Base-by-base conservation (phyloP, 2,797 vertebrate genomes). In the Poecilia wingei region DNA sequence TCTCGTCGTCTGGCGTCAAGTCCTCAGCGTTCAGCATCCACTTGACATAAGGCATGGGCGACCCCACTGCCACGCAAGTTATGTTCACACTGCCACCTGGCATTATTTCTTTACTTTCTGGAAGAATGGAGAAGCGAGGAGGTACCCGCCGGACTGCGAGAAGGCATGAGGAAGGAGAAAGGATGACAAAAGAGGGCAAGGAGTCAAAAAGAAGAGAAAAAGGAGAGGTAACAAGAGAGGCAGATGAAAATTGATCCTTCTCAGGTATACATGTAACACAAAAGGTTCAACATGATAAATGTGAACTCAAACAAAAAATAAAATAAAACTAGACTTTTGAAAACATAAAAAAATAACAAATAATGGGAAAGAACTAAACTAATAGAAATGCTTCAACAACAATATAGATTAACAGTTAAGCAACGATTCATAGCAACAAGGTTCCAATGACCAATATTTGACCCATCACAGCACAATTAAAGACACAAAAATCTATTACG, bases 401-500 rank as follows among this genome's bases (percentile, higher is more conserved):
- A 96, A 97, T 96, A 97, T 95, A 97, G 92, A 97, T 94, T 95
- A 94, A 96, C 95, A 96, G 92, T 96, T 95, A 98, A 99, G 98
- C 97, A 95, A 91, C 96, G 96, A 96, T 96, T 97, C 97, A 98
- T 98, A 98, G 97, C 98, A 97, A 98, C 97, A 97, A 97, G 98
- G 97, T 97, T 98, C 96, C 97, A 96, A 96, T 96, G 97, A 98
- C 97, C 97, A 97, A 97, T 94, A 96, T 96, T 96, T 96, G 95
- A 97, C 97, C 97, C 97, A 97, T 97, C 97, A 97, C 97, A 97
- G 97, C 98, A 99, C 98, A 97, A 96, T 96, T 96, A 97, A 95
- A 95, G 94, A 97, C 98, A 99, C 98, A 99, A 99, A 99, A 99
- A 99, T 99, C 98, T 99, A 99, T 98, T 98, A 98, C 94, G 93